phyloP scores from a whole-genome alignment of 1,140 invertebrate species.

The Choristoneura fumiferana region DNA sequence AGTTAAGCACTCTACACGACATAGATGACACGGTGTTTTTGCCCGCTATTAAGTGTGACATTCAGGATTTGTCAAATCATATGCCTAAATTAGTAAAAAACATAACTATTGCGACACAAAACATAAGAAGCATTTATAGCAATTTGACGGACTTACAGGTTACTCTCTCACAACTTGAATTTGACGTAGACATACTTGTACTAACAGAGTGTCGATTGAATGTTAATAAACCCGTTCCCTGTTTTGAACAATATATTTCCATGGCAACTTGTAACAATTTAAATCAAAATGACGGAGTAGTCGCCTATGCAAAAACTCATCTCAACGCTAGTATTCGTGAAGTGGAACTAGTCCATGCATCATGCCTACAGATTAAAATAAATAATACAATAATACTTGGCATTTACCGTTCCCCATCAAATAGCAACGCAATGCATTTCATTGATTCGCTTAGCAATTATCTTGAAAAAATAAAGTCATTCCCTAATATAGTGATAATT shows the following conservation, averaged over 20 bases:
- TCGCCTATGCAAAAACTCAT: background rate
- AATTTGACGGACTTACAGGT: slow-evolving; percentile 10
- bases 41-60: background rate
- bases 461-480: background rate
- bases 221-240: slow-evolving; percentile 6
- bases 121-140: slow-evolving; percentile 6
- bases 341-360: background rate
- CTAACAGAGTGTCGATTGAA: slow-evolving; percentile 20
- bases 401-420: slow-evolving; percentile 11
- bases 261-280: background rate
- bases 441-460: slow-evolving; percentile 4
- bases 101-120: slow-evolving; percentile 9
- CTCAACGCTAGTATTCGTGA: background rate
- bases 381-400: slow-evolving; percentile 1
- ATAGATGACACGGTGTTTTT: background rate
- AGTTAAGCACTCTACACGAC: background rate
- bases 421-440: background rate
- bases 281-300: slow-evolving; percentile 2
- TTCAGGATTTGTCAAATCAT: background rate
- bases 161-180: slow-evolving; percentile 6
- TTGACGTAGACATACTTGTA: slow-evolving; percentile 13
- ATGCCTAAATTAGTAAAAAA: background rate
- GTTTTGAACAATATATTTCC: background rate
- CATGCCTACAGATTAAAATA: background rate
- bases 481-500: background rate